Conservation (phyloP, 92 coral and sea anemone genomes). For the Zoanthus sociatus region DNA sequence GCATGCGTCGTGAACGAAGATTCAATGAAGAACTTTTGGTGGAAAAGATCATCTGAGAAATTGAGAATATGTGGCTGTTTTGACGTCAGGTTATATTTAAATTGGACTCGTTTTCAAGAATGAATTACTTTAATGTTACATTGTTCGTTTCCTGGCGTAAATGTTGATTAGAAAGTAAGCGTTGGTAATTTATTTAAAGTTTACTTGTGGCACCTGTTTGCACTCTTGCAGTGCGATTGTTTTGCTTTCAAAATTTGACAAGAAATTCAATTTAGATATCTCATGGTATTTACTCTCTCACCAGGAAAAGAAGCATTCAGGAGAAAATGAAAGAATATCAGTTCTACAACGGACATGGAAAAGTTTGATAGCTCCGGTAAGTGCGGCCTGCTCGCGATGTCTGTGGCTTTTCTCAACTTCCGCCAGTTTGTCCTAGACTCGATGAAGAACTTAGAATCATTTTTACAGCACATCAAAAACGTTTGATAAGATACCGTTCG, state of each 20-base stretch:
- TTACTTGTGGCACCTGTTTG: slow-evolving; percentile 38
- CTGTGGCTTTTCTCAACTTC: slow-evolving; percentile 34
- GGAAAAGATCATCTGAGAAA: slow-evolving; percentile 44
- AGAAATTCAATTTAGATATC: neutral
- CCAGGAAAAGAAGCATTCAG: slow-evolving; percentile 46
- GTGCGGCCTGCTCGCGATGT: slow-evolving; percentile 20
- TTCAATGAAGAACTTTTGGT: slow-evolving; percentile 33
- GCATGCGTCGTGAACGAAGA: slow-evolving; percentile 72
- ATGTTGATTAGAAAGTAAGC: slow-evolving; percentile 41
- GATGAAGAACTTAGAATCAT: slow-evolving; percentile 27
- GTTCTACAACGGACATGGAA: slow-evolving; percentile 77
- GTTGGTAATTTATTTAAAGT: neutral
- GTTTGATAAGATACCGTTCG: neutral
- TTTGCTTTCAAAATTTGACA: neutral
- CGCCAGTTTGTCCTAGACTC: slow-evolving; percentile 25
- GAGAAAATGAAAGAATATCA: slow-evolving; percentile 73
- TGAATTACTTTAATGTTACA: neutral
- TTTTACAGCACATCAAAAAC: slow-evolving; percentile 10
- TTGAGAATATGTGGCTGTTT: slow-evolving; percentile 22
- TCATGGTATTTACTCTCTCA: slow-evolving; percentile 24
- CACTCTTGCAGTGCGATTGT: slow-evolving; percentile 10
- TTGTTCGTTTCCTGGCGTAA: slow-evolving; percentile 31
- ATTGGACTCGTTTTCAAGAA: slow-evolving; percentile 12
- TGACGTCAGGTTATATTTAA: neutral
- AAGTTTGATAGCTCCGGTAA: slow-evolving; percentile 82